Conservation (phyloP, 2,113 vertebrate species). For the Garra rufa region DNA sequence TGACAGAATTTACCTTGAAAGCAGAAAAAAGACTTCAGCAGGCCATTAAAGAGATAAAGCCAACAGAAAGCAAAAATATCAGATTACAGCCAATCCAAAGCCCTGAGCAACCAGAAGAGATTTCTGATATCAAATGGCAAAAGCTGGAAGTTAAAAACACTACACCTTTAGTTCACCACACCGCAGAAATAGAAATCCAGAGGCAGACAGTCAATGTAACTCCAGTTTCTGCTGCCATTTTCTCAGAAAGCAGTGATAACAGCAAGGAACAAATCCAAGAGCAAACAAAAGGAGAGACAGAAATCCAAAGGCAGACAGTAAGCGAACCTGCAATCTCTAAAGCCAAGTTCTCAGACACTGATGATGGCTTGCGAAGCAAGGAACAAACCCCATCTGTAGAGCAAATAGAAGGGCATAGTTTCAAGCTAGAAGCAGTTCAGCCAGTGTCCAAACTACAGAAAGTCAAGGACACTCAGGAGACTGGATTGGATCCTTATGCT, state of each 20-base stretch:
- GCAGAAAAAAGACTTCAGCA: constrained; percentile 72
- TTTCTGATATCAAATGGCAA: constrained; percentile 16
- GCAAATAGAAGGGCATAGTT: background rate
- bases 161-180: background rate
- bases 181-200: background rate
- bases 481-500: background rate
- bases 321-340: background rate
- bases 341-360: background rate
- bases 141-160: background rate
- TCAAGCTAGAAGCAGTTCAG: background rate
- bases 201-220: constrained; percentile 16
- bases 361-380: background rate
- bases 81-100: constrained; percentile 14
- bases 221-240: background rate
- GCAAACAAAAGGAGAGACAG: background rate
- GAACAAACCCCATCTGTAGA: background rate
- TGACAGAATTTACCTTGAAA: constrained; percentile 67
- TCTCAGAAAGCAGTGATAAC: background rate
- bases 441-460: background rate
- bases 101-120: background rate
- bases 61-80: constrained; percentile 29
- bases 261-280: background rate
- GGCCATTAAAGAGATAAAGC: constrained; percentile 64
- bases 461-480: background rate
- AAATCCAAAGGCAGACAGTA: constrained; percentile 9